phyloP scores from a whole-genome alignment of 2,888 invertebrate genomes.

The Synergus itoensis region DNA sequence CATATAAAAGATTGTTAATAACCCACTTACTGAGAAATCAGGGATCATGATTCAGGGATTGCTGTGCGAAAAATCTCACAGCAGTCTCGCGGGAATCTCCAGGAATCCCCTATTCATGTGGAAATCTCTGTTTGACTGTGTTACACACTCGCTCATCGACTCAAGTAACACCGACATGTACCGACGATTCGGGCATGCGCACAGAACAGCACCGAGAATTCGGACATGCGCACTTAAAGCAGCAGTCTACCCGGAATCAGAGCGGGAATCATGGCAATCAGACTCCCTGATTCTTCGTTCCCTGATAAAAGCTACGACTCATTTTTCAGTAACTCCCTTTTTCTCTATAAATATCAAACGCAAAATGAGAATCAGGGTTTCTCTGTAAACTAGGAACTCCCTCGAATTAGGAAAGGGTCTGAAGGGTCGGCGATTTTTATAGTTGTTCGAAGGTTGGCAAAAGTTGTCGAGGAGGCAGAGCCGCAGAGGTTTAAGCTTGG shows the following conservation, averaged over 20 bases:
- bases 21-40: neutral
- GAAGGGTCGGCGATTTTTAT: slow-evolving; percentile 60
- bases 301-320: neutral
- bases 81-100: no score
- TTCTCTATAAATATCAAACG: slow-evolving; percentile 7
- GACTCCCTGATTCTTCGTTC: neutral
- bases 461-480: slow-evolving; percentile 56
- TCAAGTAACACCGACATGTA: no score
- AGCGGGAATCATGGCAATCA: no score
- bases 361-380: neutral
- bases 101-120: no score
- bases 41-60: no score
- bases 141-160: no score
- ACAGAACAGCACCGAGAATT: no score
- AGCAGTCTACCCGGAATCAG: no score
- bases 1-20: neutral
- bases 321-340: neutral
- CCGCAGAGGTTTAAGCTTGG: slow-evolving; percentile 68
- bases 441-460: slow-evolving; percentile 53
- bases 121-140: no score
- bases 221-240: no score
- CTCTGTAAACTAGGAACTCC: neutral
- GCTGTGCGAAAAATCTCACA: no score
- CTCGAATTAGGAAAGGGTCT: slow-evolving; percentile 46
- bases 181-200: no score